Percentiles rank a stretch among this genome's conserved stretches.
phyloP scores from a whole-genome alignment of 2,113 vertebrate species.

The Picathartes gymnocephalus region DNA sequence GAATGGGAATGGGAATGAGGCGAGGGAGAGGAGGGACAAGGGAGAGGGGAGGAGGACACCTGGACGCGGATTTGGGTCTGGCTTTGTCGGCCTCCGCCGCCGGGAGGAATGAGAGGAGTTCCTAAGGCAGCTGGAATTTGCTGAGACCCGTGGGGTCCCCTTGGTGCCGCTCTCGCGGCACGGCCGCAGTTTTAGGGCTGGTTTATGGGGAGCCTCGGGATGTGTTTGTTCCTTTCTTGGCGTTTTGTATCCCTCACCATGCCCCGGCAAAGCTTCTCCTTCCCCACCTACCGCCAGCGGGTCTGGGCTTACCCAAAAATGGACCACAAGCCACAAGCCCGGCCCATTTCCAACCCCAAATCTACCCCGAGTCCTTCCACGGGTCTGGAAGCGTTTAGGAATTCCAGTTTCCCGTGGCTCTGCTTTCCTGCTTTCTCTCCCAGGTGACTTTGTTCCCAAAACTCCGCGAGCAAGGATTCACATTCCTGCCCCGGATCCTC shows the following conservation, averaged over 20 bases:
- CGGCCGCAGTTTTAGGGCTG: background rate
- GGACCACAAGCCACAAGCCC: background rate
- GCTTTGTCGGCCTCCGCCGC: background rate
- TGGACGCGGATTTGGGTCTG: background rate
- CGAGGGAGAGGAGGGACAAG: background rate
- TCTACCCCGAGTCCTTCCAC: background rate
- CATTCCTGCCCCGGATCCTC: background rate
- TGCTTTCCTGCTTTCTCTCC: background rate
- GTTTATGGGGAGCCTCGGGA: background rate
- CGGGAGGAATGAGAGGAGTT: background rate
- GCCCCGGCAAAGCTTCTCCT: background rate
- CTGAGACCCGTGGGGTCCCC: background rate
- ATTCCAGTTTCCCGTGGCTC: background rate
- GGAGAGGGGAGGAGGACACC: background rate
- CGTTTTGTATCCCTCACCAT: background rate
- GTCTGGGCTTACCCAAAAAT: background rate
- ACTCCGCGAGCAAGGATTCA: background rate
- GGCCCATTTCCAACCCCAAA: background rate
- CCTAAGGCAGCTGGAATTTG: background rate
- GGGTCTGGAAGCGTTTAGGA: background rate
- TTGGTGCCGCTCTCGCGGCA: background rate
- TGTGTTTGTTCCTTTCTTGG: background rate
- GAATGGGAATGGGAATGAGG: background rate
- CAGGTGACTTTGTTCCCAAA: background rate
- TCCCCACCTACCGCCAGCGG: rapidly evolving